Conservation (phyloP, 2,113 vertebrate genomes). For the Melospiza melodia region DNA sequence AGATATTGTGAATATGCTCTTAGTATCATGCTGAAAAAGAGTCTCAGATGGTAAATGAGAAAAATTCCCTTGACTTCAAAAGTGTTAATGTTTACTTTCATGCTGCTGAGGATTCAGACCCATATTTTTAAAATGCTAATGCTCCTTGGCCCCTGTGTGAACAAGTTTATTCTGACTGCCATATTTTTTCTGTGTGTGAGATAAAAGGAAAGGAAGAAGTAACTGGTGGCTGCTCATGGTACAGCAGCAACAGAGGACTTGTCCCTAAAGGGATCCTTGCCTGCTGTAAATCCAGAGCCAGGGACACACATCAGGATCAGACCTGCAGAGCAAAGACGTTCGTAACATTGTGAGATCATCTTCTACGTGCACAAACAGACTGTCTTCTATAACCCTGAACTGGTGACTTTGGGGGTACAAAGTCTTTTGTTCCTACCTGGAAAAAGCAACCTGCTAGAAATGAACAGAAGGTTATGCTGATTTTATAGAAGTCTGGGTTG, state of each 20-base stretch:
- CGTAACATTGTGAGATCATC: background rate
- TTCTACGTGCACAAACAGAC: background rate
- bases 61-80: background rate
- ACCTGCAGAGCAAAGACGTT: background rate
- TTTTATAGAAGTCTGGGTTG: background rate
- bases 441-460: background rate
- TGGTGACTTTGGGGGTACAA: background rate
- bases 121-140: background rate
- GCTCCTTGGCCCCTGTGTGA: background rate
- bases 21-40: background rate
- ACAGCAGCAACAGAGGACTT: background rate
- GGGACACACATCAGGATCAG: background rate
- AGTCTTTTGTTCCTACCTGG: background rate
- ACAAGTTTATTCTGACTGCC: background rate
- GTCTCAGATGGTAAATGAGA: background rate
- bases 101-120: background rate
- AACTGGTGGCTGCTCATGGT: background rate
- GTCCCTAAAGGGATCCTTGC: background rate
- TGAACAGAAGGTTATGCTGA: background rate
- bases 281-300: background rate
- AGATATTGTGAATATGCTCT: background rate
- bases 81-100: background rate
- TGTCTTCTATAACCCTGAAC: background rate
- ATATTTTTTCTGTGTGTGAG: background rate
- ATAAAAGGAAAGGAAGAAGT: background rate